Percentiles rank a stretch among this genome's conserved stretches.
phyloP scores from a whole-genome alignment of 2,113 vertebrate genomes.

The Electrona antarctica region DNA sequence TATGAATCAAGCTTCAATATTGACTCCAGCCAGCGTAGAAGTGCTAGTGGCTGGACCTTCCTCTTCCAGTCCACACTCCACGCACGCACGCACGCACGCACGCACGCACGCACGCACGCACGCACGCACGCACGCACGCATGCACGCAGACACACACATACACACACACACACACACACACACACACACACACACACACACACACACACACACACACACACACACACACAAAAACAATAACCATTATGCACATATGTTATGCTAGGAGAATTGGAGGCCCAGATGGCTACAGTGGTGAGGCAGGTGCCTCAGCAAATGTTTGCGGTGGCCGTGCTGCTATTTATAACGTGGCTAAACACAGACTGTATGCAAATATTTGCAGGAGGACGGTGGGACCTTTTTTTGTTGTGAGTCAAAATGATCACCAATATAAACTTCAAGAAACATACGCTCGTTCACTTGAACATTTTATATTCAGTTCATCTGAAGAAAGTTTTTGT shows the following conservation, averaged over 20 bases:
- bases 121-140: too few species aligned
- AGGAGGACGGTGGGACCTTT: constrained; percentile 66
- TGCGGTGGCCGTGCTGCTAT: constrained; percentile 77
- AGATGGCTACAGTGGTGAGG: constrained; percentile 78
- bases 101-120: too few species aligned
- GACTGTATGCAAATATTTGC: constrained; percentile 79
- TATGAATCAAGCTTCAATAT: constrained; percentile 26
- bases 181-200: too few species aligned
- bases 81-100: too few species aligned
- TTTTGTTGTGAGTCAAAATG: constrained; percentile 70
- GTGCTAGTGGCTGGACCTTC: constrained; percentile 43
- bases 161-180: too few species aligned
- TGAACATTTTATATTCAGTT: constrained; percentile 54
- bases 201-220: too few species aligned
- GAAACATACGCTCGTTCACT: constrained; percentile 34
- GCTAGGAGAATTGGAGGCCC: constrained; percentile 74
- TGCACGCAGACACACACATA: too few species aligned
- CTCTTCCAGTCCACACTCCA: constrained; percentile 33
- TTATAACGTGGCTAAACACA: constrained; percentile 79
- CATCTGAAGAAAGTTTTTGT: constrained; percentile 20
- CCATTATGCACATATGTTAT: constrained; percentile 78
- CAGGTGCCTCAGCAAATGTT: constrained; percentile 84
- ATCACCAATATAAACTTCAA: constrained; percentile 69
- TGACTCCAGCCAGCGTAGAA: constrained; percentile 62
- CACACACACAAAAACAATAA: constrained; percentile 59